Evolutionary conservation across 1,140 invertebrate species (phyloP).

Genomic region (Spodoptera litura): DNA sequence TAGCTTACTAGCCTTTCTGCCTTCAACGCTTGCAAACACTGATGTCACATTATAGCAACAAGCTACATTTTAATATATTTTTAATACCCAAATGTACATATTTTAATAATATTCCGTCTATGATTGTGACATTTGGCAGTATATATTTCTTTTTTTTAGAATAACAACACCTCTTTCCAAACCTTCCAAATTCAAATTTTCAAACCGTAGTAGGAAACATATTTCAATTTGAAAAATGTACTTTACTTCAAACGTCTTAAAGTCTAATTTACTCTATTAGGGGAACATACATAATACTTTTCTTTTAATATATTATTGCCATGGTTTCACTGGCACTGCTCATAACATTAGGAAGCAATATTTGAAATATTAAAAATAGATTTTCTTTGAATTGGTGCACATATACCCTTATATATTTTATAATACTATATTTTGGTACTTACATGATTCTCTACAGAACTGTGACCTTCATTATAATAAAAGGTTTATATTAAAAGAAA

Average conservation of each 20-base stretch:
- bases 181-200: constrained; percentile 13
- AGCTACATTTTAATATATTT: constrained; percentile 9
- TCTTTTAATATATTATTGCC: constrained; percentile 71
- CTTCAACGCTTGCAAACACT: constrained; percentile 18
- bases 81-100: constrained; percentile 12
- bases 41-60: constrained; percentile 9
- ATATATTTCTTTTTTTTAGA: background rate
- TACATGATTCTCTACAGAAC: constrained; percentile 47
- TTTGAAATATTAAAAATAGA: constrained; percentile 79
- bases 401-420: constrained; percentile 59
- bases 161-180: constrained; percentile 2
- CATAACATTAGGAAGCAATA: constrained; percentile 66
- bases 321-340: constrained; percentile 65
- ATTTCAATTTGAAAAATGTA: constrained; percentile 54
- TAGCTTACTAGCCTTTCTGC: background rate
- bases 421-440: constrained; percentile 63
- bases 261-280: constrained; percentile 62
- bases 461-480: constrained; percentile 38
- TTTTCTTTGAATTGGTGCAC: constrained; percentile 65
- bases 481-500: constrained; percentile 36
- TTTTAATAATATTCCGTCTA: background rate
- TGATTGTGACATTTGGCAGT: constrained; percentile 10
- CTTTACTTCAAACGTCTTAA: constrained; percentile 71
- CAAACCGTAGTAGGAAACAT: background rate
- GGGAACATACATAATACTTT: constrained; percentile 65